Evolutionary conservation across 2,113 vertebrate genomes (phyloP).

Genomic region (Struthidea cinerea): DNA sequence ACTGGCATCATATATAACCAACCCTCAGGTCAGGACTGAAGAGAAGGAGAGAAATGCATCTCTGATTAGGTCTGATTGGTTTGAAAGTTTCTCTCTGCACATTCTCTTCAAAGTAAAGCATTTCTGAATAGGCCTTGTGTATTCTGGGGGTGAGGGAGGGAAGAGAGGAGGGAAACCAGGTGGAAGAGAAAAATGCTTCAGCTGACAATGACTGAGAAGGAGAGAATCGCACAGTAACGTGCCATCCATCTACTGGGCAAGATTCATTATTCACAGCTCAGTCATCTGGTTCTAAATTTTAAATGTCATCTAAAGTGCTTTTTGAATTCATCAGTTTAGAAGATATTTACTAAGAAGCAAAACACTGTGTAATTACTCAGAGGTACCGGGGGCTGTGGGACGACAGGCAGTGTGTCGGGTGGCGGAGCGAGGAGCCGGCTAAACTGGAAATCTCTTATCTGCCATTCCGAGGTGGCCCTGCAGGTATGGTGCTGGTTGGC

Average conservation of each 20-base stretch:
- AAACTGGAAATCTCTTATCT: not conserved
- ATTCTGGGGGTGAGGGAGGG: not conserved
- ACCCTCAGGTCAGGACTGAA: not conserved
- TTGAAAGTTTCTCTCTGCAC: not conserved
- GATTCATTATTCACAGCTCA: constrained; percentile 36
- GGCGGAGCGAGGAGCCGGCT: not conserved
- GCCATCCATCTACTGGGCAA: constrained; percentile 36
- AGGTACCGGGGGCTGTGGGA: not conserved
- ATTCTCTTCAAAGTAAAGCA: not conserved
- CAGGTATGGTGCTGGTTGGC: not conserved
- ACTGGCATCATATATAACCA: not conserved
- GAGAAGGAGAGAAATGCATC: not conserved
- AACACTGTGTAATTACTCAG: not conserved
- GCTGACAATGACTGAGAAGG: constrained; percentile 47
- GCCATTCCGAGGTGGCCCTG: not conserved
- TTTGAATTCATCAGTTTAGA: constrained; percentile 42
- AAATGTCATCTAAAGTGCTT: constrained; percentile 34
- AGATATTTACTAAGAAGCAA: constrained; percentile 39
- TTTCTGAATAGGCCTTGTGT: not conserved
- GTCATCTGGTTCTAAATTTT: constrained; percentile 32
- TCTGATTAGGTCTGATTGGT: not conserved
- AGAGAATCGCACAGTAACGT: not conserved
- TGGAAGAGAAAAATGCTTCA: constrained; percentile 12
- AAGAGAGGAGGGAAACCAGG: not conserved
- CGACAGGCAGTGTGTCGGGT: accelerated